phyloP scores from a whole-genome alignment of 2,797 vertebrate species.

The Chiroxiphia lanceolata region DNA sequence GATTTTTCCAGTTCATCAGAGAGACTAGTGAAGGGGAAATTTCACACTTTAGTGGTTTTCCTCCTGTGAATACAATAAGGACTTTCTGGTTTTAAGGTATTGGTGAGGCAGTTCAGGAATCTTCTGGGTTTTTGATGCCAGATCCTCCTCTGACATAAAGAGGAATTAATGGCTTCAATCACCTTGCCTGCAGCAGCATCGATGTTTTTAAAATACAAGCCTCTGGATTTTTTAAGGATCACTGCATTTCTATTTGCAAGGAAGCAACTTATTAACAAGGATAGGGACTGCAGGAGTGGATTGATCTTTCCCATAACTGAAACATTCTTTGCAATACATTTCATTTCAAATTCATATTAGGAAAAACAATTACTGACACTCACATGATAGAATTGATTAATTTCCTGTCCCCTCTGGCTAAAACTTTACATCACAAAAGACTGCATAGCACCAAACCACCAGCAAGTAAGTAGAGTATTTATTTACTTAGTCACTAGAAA shows the following conservation, averaged over 20 bases:
- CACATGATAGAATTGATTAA: constrained; percentile 1
- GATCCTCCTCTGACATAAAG: constrained; percentile 54
- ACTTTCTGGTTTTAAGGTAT: constrained; percentile 32
- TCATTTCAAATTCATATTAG: constrained; percentile 35
- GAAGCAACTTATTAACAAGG: constrained; percentile 61
- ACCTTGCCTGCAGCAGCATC: constrained; percentile 65
- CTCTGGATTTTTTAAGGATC: constrained; percentile 51
- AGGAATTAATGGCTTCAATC: constrained; percentile 69
- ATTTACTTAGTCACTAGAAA: background rate
- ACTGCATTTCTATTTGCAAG: constrained; percentile 48
- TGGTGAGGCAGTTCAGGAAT: constrained; percentile 52
- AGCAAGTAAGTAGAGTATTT: background rate
- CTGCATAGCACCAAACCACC: background rate
- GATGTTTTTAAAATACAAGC: constrained; percentile 64
- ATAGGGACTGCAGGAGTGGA: constrained; percentile 2
- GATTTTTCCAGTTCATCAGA: constrained; percentile 29
- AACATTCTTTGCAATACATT: constrained; percentile 29
- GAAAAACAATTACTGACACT: constrained; percentile 35
- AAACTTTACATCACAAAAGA: background rate
- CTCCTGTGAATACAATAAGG: constrained; percentile 26
- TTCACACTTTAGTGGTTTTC: constrained; percentile 21
- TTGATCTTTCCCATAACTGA: constrained; percentile 54
- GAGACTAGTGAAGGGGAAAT: background rate
- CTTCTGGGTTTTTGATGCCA: constrained; percentile 53
- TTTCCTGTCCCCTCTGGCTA: constrained; percentile 20